Evolutionary conservation across 30 jellyfish, hydroid and myxozoan species (phyloP), one percentile per base, ranked within the genome.

Genomic region (Rhopilema esculentum): DNA sequence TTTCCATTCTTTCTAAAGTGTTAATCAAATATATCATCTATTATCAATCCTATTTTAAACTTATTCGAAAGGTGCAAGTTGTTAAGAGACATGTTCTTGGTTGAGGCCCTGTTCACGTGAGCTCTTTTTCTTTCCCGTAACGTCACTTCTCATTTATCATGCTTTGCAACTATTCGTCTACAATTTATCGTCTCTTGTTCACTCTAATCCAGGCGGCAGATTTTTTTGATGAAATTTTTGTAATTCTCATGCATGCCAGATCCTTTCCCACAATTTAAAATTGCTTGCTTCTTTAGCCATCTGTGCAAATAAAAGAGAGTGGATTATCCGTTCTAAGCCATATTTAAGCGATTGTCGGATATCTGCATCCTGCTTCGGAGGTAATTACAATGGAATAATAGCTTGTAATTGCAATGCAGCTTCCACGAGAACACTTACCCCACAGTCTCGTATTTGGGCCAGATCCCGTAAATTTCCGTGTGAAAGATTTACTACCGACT

Each of bases 301-400:
- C 73, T 67, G 33, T 67, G 68, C 77, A 66, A 40, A 33, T 49
- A 65, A 68, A 33, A n/a, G 82, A 57, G 27, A 51, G 22, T 83
- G 81, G 91, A 69, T 83, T 57, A 83, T 69, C 91, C 79, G 91
- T 50, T 21, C 85, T 83, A 67, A 83, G 69, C 79, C 23, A 8
- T 52, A 76, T 67, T 31, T 18, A 83, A 50, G 49, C 77, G 29
- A 24, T n/a, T 26, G 61, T 69, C 85, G 91, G 85, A 81, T 69
- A 64, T 53, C 51, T 17, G 48, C 81, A 26, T 80, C 83, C 83
- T 66, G 82, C 83, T 66, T 80, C n/a, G 23, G 18, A 23, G 75
- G 83, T 50, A 32, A 29, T 65, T 25, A 53, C 57, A 27, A 30
- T 8, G 76, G 49, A 40, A 50, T 69, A 25, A 69, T 69, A 69